These are phyloP conservation scores for Drosophila yakuba DNA, from an alignment of 1,140 invertebrate species.

Conservation along the genomic window DNA sequence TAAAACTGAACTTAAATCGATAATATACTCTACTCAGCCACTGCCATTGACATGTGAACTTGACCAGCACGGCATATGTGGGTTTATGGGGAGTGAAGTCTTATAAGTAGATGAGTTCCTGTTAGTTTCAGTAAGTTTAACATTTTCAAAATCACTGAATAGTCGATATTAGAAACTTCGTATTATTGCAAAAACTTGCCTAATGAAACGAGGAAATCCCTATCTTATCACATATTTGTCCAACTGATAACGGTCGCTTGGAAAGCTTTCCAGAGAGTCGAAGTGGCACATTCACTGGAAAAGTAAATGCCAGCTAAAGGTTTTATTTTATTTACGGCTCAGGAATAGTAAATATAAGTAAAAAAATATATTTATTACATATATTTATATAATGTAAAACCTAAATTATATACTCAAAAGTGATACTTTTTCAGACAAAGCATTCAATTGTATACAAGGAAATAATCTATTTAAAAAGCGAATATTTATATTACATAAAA, in stretches of 20 bases:
- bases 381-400: too few relatives aligned
- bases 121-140: neutral
- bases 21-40: slow-evolving; percentile 41
- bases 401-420: too few relatives aligned
- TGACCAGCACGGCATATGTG: slow-evolving; percentile 36
- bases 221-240: slow-evolving; percentile 73
- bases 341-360: too few relatives aligned
- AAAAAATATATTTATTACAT: too few relatives aligned
- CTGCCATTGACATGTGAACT: slow-evolving; percentile 22
- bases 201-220: slow-evolving; percentile 25
- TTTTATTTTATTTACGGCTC: too few relatives aligned
- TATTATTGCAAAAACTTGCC: slow-evolving; percentile 55
- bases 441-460: too few relatives aligned
- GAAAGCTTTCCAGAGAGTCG: slow-evolving; percentile 21
- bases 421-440: too few relatives aligned
- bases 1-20: slow-evolving; percentile 58
- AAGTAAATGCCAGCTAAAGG: neutral
- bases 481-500: too few relatives aligned
- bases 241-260: slow-evolving; percentile 56
- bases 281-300: slow-evolving; percentile 5
- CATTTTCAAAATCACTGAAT: neutral
- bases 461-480: too few relatives aligned
- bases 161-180: slow-evolving; percentile 5
- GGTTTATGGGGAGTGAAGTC: neutral
- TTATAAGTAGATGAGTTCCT: neutral